Conservation (phyloP, 2,113 vertebrate species). For the Anseranas semipalmata region DNA sequence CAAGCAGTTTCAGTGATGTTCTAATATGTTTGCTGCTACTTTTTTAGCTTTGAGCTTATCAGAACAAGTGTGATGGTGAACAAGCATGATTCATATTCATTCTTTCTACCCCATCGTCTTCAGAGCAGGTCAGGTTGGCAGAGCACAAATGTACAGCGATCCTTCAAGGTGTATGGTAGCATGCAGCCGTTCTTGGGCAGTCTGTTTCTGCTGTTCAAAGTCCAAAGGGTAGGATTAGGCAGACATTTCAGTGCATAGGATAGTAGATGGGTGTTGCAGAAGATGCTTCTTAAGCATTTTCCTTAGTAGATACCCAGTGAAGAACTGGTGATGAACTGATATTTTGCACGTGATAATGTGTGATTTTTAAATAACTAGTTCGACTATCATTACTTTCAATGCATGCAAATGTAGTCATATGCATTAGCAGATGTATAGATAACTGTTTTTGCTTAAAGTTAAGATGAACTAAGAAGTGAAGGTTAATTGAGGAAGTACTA, state of each 20-base stretch:
- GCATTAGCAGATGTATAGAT: not conserved
- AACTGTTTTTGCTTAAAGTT: not conserved
- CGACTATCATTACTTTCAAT: not conserved
- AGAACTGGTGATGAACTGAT: not conserved
- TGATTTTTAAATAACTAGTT: not conserved
- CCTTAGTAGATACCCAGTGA: not conserved
- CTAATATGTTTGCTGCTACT: not conserved
- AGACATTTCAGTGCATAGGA: accelerated
- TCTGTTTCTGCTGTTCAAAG: not conserved
- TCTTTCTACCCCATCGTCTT: not conserved
- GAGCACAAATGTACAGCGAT: not conserved
- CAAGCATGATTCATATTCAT: not conserved
- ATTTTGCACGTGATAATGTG: not conserved
- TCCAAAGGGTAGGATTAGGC: not conserved
- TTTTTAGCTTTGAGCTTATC: not conserved
- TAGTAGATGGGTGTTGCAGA: not conserved
- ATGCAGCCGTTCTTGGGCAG: not conserved
- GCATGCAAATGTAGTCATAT: not conserved
- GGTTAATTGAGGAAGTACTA: not conserved
- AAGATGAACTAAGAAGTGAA: not conserved
- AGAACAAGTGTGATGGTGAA: not conserved
- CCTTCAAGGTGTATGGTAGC: not conserved
- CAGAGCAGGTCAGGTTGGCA: not conserved
- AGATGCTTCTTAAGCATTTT: not conserved
- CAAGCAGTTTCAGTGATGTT: not conserved